A percentile compares a stretch with the other conserved stretches of the same genome.
phyloP scores from a whole-genome alignment of 2,113 vertebrate species.

The Pachyramphus minor region DNA sequence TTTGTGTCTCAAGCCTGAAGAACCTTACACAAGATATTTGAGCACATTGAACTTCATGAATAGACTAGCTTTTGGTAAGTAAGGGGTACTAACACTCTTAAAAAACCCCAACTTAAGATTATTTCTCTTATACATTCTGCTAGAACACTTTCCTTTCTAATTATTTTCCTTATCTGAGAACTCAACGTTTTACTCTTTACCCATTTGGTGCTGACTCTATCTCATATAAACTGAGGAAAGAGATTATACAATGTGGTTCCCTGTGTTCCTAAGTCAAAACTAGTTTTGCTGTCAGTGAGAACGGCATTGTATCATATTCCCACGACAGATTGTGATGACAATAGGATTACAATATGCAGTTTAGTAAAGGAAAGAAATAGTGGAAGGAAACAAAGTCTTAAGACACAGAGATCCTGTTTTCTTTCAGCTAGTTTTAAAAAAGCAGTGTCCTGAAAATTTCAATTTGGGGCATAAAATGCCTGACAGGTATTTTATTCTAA shows the following conservation, averaged over 20 bases:
- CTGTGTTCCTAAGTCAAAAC: background rate
- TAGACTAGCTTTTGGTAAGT: background rate
- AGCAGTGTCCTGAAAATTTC: background rate
- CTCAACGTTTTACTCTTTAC: background rate
- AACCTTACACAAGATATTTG: background rate
- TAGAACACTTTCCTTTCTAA: background rate
- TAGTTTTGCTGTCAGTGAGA: background rate
- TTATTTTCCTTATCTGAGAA: background rate
- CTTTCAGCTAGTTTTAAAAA: background rate
- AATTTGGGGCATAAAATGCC: background rate
- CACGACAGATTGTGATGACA: slow-evolving; percentile 1
- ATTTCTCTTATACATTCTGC: background rate
- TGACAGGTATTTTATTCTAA: background rate
- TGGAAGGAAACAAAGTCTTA: slow-evolving; percentile 40
- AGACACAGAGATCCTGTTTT: slow-evolving; percentile 32
- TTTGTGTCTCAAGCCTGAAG: background rate
- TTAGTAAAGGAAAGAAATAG: slow-evolving; percentile 32
- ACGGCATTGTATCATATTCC: slow-evolving; percentile 7
- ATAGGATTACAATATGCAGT: background rate
- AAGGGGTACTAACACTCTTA: background rate
- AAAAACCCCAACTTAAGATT: background rate
- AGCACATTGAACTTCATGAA: background rate
- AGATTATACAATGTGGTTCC: background rate
- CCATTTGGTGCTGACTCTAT: background rate
- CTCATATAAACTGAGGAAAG: slow-evolving; percentile 38